phyloP scores from a whole-genome alignment of 2,888 invertebrate species.

The Cephonodes hylas region DNA sequence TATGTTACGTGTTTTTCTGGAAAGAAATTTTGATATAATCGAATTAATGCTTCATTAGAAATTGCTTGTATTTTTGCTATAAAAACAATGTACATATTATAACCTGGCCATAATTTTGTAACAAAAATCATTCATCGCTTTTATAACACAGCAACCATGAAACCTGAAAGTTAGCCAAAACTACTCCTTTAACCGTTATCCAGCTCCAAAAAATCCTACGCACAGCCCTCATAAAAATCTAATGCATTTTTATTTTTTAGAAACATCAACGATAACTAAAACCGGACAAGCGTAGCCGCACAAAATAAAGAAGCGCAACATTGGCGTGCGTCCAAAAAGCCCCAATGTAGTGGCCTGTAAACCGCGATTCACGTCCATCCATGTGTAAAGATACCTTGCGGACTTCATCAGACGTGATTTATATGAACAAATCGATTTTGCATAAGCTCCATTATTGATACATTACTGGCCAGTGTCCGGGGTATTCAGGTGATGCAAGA shows the following conservation, averaged over 20 bases:
- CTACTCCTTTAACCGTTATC: background rate
- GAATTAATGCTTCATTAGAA: no score
- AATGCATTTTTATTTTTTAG: background rate
- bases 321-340: slow-evolving; percentile 50
- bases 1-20: no score
- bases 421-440: slow-evolving; percentile 10
- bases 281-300: slow-evolving; percentile 2
- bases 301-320: slow-evolving; percentile 24
- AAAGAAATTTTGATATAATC: no score
- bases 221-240: background rate
- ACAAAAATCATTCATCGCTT: background rate
- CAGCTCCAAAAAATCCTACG: background rate
- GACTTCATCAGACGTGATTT: slow-evolving; percentile 22
- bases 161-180: no score
- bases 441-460: background rate
- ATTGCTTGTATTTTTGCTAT: no score
- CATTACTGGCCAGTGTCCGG: background rate
- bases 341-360: slow-evolving; percentile 43
- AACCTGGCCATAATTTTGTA: background rate
- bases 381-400: slow-evolving; percentile 49
- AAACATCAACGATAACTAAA: slow-evolving; percentile 8
- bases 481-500: no score
- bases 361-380: slow-evolving; percentile 40
- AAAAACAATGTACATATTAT: no score
- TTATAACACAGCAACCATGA: background rate